Evolutionary conservation across 2,797 vertebrate genomes (phyloP), one percentile per base, ranked within the genome.

Genomic region (Protonibea diacanthus): DNA sequence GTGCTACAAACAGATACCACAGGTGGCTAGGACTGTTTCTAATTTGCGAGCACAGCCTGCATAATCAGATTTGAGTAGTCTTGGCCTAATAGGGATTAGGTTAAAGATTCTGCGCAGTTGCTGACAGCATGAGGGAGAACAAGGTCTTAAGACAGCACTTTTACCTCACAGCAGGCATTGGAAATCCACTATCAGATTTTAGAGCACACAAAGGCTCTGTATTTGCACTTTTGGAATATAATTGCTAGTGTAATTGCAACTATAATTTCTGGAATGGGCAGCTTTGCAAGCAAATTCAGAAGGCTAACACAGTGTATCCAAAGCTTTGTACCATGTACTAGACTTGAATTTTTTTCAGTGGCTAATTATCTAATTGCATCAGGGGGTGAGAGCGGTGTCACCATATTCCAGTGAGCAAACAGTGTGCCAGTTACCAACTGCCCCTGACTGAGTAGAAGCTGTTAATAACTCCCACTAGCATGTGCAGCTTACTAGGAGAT

Each of bases 61-160:
- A 88, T 97, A 98, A 97, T 96, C 93, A 92, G 96, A 96, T 96
- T 96, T 93, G 83, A 91, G 92, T 82, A 83, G 90, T 95, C 91
- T 93, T 94, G 91, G 71, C 88, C 89, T 97, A 96, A 97, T 95
- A 92, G 57, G 95, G 95, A 97, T 97, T 97, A 96, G 88, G 77
- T 87, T 86, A 88, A 87, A 89, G 92, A 90, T 88, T 94, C 88
- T 92, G 82, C 62, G 71, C 86, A 84, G 76, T 86, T 89, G 91
- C 91, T 91, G 83, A 93, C 87, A 86, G 80, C 69, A 65, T 75
- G 78, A 77, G 73, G 81, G 33, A 83, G 88, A 80, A 86, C 71
- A 77, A 66, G 63, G 71, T 86, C 86, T 87, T 86, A 72, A 89
- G 61, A 72, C 60, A 70, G 72, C 75, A 86, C 85, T 90, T 92